Evolutionary conservation across 1,140 invertebrate genomes (phyloP), one percentile per base, ranked within the genome.

Genomic region (Drosophila micromelanica): DNA sequence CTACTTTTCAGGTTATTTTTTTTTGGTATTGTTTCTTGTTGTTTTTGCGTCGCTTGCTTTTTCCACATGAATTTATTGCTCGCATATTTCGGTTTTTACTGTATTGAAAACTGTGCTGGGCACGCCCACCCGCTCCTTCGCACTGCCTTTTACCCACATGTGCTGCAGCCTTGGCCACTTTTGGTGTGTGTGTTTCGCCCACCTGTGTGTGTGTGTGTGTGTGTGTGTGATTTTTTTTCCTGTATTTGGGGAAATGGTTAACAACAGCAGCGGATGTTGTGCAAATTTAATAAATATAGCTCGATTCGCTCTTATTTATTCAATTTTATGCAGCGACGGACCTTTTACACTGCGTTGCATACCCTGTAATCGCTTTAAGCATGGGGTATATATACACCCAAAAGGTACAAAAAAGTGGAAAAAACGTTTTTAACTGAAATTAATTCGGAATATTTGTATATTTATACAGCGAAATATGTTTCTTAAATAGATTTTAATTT

Each of bases 231-330:
- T 23, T 23, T 62, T 67, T 57, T 56, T 35, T 35, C 9, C 9
- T 9, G 32, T 6, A 35, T 59, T 61, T 75, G 86, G 78, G 81
- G 78, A 86, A 78, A 81, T 81, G 84, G 82, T 81, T 87, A 86
- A 86, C 82, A 86, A 87, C 67, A 73, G 72, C 78, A 76, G 57
- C 82, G 82, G 82, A 86, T 87, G 82, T 86, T 86, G 82, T 81
- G 82, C 69, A 86, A 87, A 86, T 86, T 86, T 86, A 87, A 86
- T 86, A 86, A 86, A 86, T 78, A 76, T 76, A 76, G 60, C 63
- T 86, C 78, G 78, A 61, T 70, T 62, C 52, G 55, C 74, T 75
- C 56, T 78, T 87, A 64, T 82, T 81, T 81, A 76, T 86, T 78
- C 69, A 76, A 86, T 73, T 60, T 67, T 38, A 64, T 70, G 55